These are phyloP conservation scores for Tilapia sparmanii DNA, from an alignment of 2,113 vertebrate species.

Conservation along the genomic window DNA sequence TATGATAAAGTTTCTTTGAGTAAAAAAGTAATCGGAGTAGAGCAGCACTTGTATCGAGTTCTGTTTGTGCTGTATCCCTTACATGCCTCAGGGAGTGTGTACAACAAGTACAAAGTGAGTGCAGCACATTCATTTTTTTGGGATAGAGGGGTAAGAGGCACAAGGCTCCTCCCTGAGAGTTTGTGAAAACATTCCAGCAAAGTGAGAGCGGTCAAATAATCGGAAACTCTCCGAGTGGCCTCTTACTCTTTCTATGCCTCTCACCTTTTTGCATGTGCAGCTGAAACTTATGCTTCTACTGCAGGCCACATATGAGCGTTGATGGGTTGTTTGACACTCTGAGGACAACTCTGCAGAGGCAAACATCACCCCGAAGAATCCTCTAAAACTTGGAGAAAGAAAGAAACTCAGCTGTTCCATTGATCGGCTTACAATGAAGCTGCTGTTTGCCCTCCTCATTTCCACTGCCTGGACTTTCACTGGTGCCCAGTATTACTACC, in stretches of 20 bases:
- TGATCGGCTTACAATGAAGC: slow-evolving; percentile 62
- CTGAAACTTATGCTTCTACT: background rate
- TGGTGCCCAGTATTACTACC: slow-evolving; percentile 72
- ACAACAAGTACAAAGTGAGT: background rate
- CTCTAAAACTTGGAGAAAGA: background rate
- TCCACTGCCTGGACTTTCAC: slow-evolving; percentile 44
- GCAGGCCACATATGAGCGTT: background rate
- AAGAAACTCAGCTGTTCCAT: background rate
- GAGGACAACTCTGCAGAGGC: background rate
- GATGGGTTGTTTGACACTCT: background rate
- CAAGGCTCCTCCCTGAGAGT: slow-evolving; percentile 72
- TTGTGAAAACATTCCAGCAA: slow-evolving; percentile 77
- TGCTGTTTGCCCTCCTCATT: slow-evolving; percentile 52
- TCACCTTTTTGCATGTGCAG: slow-evolving; percentile 10
- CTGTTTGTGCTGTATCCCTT: background rate
- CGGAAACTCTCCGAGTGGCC: slow-evolving; percentile 44
- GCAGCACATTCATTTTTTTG: slow-evolving; percentile 6
- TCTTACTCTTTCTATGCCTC: slow-evolving; percentile 1
- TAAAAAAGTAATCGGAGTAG: background rate
- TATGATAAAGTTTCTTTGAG: background rate
- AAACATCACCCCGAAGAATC: background rate
- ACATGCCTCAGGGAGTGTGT: background rate
- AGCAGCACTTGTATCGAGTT: background rate
- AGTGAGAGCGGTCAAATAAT: slow-evolving; percentile 54
- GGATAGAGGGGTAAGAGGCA: slow-evolving; percentile 40